Base-by-base conservation (phyloP, 2,888 invertebrate species). In the Chaetogeoica ovagalla region DNA sequence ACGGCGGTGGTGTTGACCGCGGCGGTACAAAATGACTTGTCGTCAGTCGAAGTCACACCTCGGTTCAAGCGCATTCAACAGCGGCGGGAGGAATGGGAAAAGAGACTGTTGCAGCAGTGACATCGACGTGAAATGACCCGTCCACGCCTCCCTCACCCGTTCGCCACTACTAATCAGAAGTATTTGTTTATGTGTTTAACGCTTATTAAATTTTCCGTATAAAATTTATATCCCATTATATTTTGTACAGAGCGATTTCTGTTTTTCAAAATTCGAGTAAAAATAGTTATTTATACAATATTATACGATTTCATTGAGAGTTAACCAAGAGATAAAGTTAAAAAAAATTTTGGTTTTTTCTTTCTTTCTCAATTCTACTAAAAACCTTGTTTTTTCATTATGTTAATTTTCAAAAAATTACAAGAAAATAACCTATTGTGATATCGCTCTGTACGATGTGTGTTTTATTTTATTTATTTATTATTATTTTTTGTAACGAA, bases 41-140 rank as follows among this genome's bases (percentile, higher is more conserved):
- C 68, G 63, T 66, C 59, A 4, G 75, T 6, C 39, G 65, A 57
- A 30, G 71, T 57, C 23, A 52, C 76, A 43, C 68, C 82, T 81
- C 89, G 89, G 85, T 91, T 91, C 84, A 92, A 92, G 85, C 91
- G 92, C 82, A 92, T 93, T 83, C 89, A 91, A 85, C 92, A 92
- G 85, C 89, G 92, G 85, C 89, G 91, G 81, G 92, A 92, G 9
- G 92, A 93, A 85, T 93, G 93, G 93, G 93, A 93, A 86, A 89
- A 92, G 84, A 88, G 93, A 83, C 92, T 92, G 59, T 91, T 92
- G 86, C 91, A 91, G 86, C 75, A 76, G 59, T 43, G 68, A 23
- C 23, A 91, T 5, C 90, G 55, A 69, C 8, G n/a, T n/a, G 43
- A 60, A 30, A 37, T 52, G 60, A 66, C 21, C 23, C 17, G 23